These are phyloP conservation scores for Hedya salicella DNA, from an alignment of 2,888 invertebrate species.

Conservation along the genomic window DNA sequence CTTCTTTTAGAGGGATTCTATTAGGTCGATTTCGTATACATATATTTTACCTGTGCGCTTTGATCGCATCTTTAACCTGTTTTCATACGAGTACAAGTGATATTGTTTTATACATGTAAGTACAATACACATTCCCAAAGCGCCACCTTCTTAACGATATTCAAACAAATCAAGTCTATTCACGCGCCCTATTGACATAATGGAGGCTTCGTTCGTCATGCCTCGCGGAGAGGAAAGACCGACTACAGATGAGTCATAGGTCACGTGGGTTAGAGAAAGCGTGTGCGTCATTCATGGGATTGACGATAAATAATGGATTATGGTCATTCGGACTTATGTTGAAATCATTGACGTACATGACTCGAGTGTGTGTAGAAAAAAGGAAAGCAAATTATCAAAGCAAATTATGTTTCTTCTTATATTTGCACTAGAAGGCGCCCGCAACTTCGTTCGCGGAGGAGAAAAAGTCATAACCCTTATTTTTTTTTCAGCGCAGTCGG, in stretches of 20 bases:
- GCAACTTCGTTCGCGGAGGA: no score
- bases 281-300: conserved; percentile 20
- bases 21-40: no score
- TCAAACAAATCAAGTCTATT: conserved; percentile 6
- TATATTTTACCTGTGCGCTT: no score
- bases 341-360: conserved; percentile 9
- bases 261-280: conserved; percentile 40
- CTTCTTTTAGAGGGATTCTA: no score
- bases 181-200: conserved; percentile 11
- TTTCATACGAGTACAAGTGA: no score
- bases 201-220: conserved; percentile 12
- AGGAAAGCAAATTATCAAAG: no score
- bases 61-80: no score
- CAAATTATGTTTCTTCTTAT: no score
- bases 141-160: neutral
- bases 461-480: no score
- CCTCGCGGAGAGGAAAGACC: conserved; percentile 31
- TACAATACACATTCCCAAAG: neutral
- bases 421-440: no score
- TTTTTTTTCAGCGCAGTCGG: no score
- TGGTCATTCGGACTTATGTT: conserved; percentile 4
- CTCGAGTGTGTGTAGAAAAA: neutral
- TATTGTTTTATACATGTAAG: no score
- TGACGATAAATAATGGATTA: conserved; percentile 23
- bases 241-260: conserved; percentile 16